Conservation (phyloP, 2,797 vertebrate genomes). For the Anguilla anguilla region DNA sequence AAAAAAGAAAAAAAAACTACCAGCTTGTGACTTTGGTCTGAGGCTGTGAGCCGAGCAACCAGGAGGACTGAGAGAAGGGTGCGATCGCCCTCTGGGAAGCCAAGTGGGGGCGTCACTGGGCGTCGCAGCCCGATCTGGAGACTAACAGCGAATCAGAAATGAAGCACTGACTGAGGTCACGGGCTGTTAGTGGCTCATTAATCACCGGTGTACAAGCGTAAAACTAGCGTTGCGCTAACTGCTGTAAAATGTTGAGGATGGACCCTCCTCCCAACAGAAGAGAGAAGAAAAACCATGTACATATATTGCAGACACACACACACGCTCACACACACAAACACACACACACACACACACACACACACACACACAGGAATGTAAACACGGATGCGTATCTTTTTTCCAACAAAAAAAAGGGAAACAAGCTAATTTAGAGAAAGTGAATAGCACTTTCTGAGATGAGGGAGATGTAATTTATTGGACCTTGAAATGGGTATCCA, state of each 20-base stretch:
- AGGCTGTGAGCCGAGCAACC: neutral
- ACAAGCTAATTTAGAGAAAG: constrained; percentile 15
- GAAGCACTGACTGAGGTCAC: neutral
- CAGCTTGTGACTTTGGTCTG: neutral
- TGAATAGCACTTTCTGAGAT: constrained; percentile 4
- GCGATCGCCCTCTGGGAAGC: neutral
- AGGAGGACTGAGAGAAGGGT: neutral
- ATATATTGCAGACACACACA: too few relatives aligned
- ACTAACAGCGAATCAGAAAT: constrained; percentile 15
- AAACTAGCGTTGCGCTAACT: neutral
- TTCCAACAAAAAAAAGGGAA: neutral
- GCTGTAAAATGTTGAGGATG: neutral
- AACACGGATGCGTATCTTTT: neutral
- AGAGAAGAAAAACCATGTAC: neutral
- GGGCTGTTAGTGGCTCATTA: neutral
- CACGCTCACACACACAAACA: neutral
- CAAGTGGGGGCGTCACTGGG: neutral
- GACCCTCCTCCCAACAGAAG: neutral
- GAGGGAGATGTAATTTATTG: constrained; percentile 24
- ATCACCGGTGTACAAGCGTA: neutral
- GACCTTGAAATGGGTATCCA: constrained; percentile 23
- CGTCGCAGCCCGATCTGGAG: neutral
- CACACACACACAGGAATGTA: neutral
- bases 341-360: neutral
- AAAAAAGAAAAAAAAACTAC: neutral